Evolutionary conservation across 2,797 vertebrate species (phyloP).

Genomic region (Crocodylus rhombifer): DNA sequence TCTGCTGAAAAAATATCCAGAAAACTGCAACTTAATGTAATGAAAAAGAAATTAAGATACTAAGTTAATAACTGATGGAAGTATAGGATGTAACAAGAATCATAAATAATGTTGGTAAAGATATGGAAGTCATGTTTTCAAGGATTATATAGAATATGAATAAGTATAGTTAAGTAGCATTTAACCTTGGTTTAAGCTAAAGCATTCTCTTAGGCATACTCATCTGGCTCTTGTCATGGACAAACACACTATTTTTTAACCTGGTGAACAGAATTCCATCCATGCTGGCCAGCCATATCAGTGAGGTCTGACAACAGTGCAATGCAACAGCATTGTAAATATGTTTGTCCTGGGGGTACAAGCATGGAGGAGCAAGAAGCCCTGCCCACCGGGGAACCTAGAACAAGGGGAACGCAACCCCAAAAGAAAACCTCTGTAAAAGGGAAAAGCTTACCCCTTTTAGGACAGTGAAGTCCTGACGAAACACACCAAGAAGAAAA

Average conservation of each 20-base stretch:
- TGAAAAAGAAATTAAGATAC: background rate
- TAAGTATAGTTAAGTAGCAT: slow-evolving; percentile 1
- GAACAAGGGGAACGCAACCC: too few relatives aligned
- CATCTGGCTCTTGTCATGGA: background rate
- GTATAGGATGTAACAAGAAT: background rate
- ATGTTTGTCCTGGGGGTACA: too few relatives aligned
- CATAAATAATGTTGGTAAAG: background rate
- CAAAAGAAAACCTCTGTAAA: too few relatives aligned
- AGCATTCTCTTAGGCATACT: background rate
- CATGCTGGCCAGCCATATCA: background rate
- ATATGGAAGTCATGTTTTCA: background rate
- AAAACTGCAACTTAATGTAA: background rate
- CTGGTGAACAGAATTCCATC: background rate
- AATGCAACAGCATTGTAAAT: background rate
- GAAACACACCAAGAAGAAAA: too few relatives aligned
- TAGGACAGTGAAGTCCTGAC: too few relatives aligned
- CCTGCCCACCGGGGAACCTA: too few relatives aligned
- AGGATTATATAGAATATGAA: background rate
- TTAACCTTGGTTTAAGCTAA: background rate
- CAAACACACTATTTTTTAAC: fast-evolving
- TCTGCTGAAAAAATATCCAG: background rate
- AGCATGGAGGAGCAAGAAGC: too few relatives aligned
- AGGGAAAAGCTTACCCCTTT: too few relatives aligned
- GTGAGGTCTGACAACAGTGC: background rate
- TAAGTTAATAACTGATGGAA: background rate